These are phyloP conservation scores for Brachycybe producta DNA, from an alignment of 2,888 invertebrate genomes.

Conservation along the genomic window DNA sequence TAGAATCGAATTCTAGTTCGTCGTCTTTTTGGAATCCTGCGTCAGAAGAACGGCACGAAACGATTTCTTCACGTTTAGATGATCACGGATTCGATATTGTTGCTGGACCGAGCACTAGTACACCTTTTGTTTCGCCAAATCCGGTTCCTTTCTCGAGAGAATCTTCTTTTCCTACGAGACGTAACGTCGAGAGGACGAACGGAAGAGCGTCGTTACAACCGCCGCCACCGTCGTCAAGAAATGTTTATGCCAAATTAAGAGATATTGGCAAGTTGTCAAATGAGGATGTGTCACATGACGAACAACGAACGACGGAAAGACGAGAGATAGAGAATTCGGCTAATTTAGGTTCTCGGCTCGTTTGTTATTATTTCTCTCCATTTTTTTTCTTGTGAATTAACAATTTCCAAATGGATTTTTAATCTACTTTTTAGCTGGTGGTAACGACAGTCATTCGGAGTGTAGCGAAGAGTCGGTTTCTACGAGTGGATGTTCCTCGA, in stretches of 20 bases:
- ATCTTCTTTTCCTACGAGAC: background rate
- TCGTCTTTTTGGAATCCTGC: conserved; percentile 7
- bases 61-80: background rate
- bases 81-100: background rate
- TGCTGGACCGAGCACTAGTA: conserved; percentile 3
- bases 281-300: background rate
- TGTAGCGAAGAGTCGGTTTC: conserved; percentile 18
- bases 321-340: background rate
- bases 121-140: conserved; percentile 5
- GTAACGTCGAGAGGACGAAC: background rate
- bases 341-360: background rate
- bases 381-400: conserved; percentile 2
- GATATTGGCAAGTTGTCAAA: conserved; percentile 6
- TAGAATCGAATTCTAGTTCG: too few species aligned
- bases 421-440: conserved; percentile 5
- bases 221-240: background rate
- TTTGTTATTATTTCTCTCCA: background rate
- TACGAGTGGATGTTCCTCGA: conserved; percentile 19
- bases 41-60: background rate
- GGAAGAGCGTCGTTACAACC: background rate
- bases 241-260: conserved; percentile 8
- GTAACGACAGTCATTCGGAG: conserved; percentile 17
- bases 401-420: too few species aligned
- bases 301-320: background rate
- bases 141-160: background rate